A percentile compares a stretch with the other conserved stretches of the same genome.
Evolutionary conservation across 1,140 invertebrate genomes (phyloP).

Genomic region (Brachionus plicatilis): DNA sequence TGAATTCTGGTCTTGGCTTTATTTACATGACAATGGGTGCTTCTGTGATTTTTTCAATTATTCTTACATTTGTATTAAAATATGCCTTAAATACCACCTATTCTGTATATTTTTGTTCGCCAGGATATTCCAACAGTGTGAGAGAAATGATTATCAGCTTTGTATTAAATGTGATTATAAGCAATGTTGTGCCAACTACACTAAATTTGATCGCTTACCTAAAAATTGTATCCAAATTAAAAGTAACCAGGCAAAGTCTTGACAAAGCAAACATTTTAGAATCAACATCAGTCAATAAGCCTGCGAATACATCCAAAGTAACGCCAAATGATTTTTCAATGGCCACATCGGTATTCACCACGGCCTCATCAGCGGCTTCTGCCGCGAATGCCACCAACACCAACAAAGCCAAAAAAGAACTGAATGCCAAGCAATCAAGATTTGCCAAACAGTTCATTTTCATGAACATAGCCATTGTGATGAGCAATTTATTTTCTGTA

Average conservation of each 20-base stretch:
- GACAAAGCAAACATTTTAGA: background rate
- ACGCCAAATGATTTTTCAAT: conserved; percentile 8
- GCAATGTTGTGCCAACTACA: background rate
- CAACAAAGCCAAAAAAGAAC: background rate
- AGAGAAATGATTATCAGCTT: background rate
- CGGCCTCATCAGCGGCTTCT: background rate
- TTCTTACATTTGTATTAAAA: background rate
- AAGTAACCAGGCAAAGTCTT: background rate
- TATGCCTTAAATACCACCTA: conserved; percentile 8
- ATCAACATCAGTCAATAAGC: background rate
- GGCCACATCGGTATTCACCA: background rate
- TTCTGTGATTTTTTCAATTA: background rate
- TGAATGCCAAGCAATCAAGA: conserved; percentile 12
- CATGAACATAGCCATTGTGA: background rate
- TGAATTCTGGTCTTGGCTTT: background rate
- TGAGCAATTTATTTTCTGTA: conserved; percentile 19
- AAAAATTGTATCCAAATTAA: background rate
- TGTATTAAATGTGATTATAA: background rate
- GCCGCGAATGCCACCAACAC: background rate
- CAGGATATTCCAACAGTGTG: conserved; percentile 1
- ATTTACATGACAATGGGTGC: background rate
- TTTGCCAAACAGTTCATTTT: conserved; percentile 23
- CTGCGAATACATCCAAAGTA: background rate
- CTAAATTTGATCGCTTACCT: background rate
- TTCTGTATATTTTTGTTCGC: conserved; percentile 23